Percentiles rank a stretch among this genome's conserved stretches.
Conservation (phyloP, 1,140 invertebrate genomes). For the Ditylenchus dipsaci region DNA sequence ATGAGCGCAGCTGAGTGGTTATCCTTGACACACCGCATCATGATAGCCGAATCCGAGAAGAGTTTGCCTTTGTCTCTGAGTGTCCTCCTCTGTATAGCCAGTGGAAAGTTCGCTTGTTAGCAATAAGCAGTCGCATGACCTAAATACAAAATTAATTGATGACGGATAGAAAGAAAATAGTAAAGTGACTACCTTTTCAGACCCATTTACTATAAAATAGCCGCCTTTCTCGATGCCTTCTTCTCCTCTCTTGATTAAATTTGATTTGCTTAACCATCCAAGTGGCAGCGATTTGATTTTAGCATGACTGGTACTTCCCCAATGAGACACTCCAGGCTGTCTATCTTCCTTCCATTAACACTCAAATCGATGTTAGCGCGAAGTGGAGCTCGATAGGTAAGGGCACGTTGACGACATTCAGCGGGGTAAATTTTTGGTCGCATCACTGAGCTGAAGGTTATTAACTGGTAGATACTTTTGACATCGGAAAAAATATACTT, state of each 20-base stretch:
- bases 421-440: constrained; percentile 33
- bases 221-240: constrained; percentile 52
- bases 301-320: constrained; percentile 57
- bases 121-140: constrained; percentile 49
- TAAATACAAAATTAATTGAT: constrained; percentile 16
- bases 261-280: constrained; percentile 33
- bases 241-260: constrained; percentile 47
- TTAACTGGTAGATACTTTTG: no score
- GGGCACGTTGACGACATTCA: constrained; percentile 54
- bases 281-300: constrained; percentile 50
- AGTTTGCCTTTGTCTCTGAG: constrained; percentile 52
- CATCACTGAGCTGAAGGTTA: background rate
- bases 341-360: constrained; percentile 43
- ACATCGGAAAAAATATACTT: background rate
- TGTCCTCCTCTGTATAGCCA: constrained; percentile 46
- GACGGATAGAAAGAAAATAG: no score
- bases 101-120: constrained; percentile 52
- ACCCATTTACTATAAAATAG: constrained; percentile 56
- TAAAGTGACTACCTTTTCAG: constrained; percentile 57
- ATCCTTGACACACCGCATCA: constrained; percentile 53
- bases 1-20: constrained; percentile 52
- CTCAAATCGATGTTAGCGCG: constrained; percentile 37
- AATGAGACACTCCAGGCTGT: constrained; percentile 42
- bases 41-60: constrained; percentile 55
- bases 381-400: constrained; percentile 52